Base-by-base conservation (phyloP, 2,888 invertebrate species). In the Aspidapion aeneum region DNA sequence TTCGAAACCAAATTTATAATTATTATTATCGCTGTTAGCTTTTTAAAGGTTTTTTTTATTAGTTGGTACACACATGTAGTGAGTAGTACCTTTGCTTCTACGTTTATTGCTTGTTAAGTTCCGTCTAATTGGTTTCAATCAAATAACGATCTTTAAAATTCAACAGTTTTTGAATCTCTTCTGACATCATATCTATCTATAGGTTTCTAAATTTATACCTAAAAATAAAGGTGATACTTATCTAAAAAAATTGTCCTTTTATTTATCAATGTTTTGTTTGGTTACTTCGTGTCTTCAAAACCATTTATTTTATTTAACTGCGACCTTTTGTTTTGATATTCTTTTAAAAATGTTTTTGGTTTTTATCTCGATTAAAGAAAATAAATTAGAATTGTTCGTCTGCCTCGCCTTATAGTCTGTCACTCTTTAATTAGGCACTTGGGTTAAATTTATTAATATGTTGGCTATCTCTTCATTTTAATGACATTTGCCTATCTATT, bases 371-470 rank as follows among this genome's bases (percentile, higher is more conserved):
- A 57, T 62, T 60, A 55, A 49, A 55, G 58, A 55, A 66, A 62
- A 59, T 65, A 67, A 65, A 63, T 65, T 64, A 59, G 66, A 56
- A 62, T 66, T 68, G 65, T 66, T 67, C 63, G 35, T 55, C 56
- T 54, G 63, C 51, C 59, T 63, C 63, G 63, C n/a, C 63, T 67
- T 63, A 64, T 61, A 63, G 55, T 57, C 58, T 69, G 68, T 69
- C 69, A 68, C 60, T 58, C 67, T 66, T 65, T 71, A 71, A 71
- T 71, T 71, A 71, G 69, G 59, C 57, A 66, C 55, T 60, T 21
- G 56, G 55, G 62, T 67, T 51, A 68, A 70, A 71, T 71, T 71
- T 71, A 71, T 71, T 68, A 65, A 66, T 66, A 55, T 68, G 68
- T 67, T 69, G 12, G 12, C 35, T 35, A 35, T 35, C 35, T 35